phyloP scores from a whole-genome alignment of 2,113 vertebrate genomes.

The Siniperca knerii region DNA sequence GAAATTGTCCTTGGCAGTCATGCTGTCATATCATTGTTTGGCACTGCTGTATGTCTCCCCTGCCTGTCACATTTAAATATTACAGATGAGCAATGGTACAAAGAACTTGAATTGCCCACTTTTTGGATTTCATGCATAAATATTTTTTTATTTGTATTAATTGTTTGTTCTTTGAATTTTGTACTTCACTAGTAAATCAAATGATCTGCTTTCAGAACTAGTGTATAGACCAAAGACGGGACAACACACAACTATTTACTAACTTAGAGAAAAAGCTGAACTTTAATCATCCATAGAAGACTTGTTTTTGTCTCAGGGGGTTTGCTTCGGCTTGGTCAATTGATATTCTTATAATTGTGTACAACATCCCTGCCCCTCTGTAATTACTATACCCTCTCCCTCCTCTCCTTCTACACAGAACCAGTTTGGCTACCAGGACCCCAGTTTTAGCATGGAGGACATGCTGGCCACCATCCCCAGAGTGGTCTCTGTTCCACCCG shows the following conservation, averaged over 20 bases:
- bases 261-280: not conserved
- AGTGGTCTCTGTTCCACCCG: conserved; percentile 79
- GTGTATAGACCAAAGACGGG: not conserved
- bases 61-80: conserved; percentile 61
- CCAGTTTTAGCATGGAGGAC: conserved; percentile 88
- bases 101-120: conserved; percentile 19
- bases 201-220: not conserved
- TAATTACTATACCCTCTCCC: not conserved
- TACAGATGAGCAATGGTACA: conserved; percentile 45
- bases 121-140: not conserved
- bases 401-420: conserved; percentile 82
- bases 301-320: not conserved
- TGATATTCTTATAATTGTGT: not conserved
- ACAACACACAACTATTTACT: not conserved
- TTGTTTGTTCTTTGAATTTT: not conserved
- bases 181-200: not conserved
- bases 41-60: conserved; percentile 59
- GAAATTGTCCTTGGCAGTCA: conserved; percentile 70
- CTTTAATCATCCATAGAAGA: not conserved
- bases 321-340: not conserved
- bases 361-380: not conserved
- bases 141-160: not conserved
- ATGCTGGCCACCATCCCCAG: conserved; percentile 84
- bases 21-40: conserved; percentile 66
- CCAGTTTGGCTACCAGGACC: conserved; percentile 93